Percentiles rank a stretch among this genome's conserved stretches.
phyloP scores from a whole-genome alignment of 2,113 vertebrate species.

The Sterna hirundo region DNA sequence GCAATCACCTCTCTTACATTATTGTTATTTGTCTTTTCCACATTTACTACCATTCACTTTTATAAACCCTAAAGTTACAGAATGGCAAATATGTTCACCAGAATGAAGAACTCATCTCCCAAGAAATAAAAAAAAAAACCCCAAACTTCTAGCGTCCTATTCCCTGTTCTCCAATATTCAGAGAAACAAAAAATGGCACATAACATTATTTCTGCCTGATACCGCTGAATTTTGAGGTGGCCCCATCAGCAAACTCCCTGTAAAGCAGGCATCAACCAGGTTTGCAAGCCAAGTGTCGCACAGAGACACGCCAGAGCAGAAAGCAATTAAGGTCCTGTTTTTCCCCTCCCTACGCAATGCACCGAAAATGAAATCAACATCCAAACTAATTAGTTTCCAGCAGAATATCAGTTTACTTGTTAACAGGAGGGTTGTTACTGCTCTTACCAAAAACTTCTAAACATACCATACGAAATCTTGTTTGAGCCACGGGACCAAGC shows the following conservation, averaged over 20 bases:
- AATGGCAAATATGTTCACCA: neutral
- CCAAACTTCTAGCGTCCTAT: neutral
- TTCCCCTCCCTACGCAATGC: slow-evolving; percentile 22
- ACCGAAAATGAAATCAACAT: slow-evolving; percentile 47
- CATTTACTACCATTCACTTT: neutral
- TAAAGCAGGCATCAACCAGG: neutral
- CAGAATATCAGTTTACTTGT: slow-evolving; percentile 46
- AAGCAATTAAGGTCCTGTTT: slow-evolving; percentile 22
- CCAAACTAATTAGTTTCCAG: slow-evolving; percentile 48
- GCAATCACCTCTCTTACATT: neutral
- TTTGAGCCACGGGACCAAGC: slow-evolving; percentile 13
- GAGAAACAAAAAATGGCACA: neutral
- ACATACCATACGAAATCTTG: slow-evolving; percentile 18
- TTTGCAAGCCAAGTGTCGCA: neutral
- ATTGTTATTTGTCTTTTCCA: neutral
- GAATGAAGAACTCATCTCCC: neutral
- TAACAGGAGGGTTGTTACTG: neutral
- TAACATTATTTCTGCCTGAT: neutral
- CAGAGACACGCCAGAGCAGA: slow-evolving; percentile 1
- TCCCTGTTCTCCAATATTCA: neutral
- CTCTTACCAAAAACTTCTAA: slow-evolving; percentile 59
- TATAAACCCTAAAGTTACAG: neutral
- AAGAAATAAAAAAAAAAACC: neutral
- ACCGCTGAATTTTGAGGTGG: neutral
- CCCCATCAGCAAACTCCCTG: neutral